Evolutionary conservation across 1,140 invertebrate genomes (phyloP).

Genomic region (Bombus polaris): DNA sequence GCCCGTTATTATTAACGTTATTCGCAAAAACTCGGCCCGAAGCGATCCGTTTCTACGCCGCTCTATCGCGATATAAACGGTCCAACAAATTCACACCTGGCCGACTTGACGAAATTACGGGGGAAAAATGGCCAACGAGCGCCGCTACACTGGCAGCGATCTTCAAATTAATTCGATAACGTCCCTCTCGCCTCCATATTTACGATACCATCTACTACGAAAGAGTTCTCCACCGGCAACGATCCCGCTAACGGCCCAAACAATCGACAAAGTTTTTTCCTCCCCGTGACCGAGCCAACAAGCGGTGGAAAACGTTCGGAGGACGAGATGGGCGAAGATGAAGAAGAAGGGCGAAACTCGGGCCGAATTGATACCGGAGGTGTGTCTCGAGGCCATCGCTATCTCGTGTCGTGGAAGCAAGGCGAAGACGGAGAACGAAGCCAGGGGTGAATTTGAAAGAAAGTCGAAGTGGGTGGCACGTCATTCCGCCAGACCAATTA

Average conservation of each 20-base stretch:
- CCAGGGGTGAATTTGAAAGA: constrained; percentile 61
- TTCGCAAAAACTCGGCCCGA: not conserved
- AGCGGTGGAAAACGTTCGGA: not conserved
- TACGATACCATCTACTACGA: constrained; percentile 26
- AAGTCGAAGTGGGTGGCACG: constrained; percentile 72
- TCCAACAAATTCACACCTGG: constrained; percentile 10
- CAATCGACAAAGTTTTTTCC: constrained; percentile 64
- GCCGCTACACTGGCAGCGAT: not conserved
- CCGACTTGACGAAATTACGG: constrained; percentile 7
- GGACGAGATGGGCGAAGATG: not conserved
- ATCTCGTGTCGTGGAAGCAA: not conserved
- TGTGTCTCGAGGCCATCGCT: constrained; percentile 16
- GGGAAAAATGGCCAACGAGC: not conserved
- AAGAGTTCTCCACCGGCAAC: constrained; percentile 38
- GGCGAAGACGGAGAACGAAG: not conserved
- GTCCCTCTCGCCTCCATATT: not conserved
- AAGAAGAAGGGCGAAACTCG: constrained; percentile 25
- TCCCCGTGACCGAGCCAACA: not conserved
- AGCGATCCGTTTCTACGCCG: not conserved
- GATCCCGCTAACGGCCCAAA: constrained; percentile 60
- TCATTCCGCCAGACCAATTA: constrained; percentile 81
- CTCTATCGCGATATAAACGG: not conserved
- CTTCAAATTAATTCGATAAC: constrained; percentile 20
- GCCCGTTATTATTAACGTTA: constrained; percentile 41
- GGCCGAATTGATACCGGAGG: constrained; percentile 8